Base-by-base conservation (phyloP, 2,888 invertebrate genomes). In the Patella pellucida region DNA sequence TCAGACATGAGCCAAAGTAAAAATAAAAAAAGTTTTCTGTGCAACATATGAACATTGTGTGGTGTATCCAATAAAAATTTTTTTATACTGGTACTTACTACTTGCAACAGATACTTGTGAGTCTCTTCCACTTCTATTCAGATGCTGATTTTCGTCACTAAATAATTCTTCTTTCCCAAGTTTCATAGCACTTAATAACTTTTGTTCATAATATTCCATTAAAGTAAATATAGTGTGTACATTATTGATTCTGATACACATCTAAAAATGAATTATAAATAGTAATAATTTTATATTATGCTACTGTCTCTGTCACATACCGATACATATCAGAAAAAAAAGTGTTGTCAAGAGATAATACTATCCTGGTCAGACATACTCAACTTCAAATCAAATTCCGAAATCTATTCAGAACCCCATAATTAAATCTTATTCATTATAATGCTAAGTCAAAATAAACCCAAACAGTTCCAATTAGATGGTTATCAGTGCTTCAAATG, bases 241-340 rank as follows among this genome's bases (percentile, higher is more conserved):
- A 79, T 87, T 87, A 81, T 88, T 88, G 70, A 88, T 84, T 69
- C 88, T 77, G 14, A 81, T 83, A 76, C 86, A 86, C 88, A 88
- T 88, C 85, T 87, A 78, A 27, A 82, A 79, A 71, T 19, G 11
- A 52, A 9, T 62, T 27, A 71, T 54, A 73, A n/a, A 56, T 19
- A 9, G 15, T 51, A 41, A 31, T 4, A 75, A 14, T 27, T 31
- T 3, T 16, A 41, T 23, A 31, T 69, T 1, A n/a, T 19, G n/a
- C 1, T 19, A 5, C 0, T 52, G 1, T 52, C 15, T 23, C 16
- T n/a, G 31, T n/a, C 50, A 14, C 7, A 51, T n/a, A n/a, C n/a
- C n/a, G n/a, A n/a, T n/a, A n/a, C 4, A 50, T n/a, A 52, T 16
- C 56, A 72, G 69, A 31, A 72, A 15, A 72, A n/a, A 72, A 9